Conservation (phyloP, 2,888 invertebrate species). For the Beris morrisii region DNA sequence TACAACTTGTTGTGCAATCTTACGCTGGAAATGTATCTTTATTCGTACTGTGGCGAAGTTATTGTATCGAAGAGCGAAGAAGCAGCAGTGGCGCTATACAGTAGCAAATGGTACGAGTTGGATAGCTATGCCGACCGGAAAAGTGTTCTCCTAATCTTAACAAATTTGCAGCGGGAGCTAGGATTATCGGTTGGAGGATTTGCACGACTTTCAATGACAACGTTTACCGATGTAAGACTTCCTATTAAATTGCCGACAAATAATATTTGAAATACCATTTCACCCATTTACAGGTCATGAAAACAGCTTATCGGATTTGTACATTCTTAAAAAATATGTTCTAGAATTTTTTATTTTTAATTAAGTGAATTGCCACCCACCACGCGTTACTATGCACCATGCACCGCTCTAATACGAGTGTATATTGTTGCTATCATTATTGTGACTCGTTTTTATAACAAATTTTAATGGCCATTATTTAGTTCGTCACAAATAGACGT, state of each 20-base stretch:
- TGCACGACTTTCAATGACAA: constrained; percentile 8
- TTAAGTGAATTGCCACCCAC: too few species aligned
- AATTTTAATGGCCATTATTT: too few species aligned
- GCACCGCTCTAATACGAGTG: too few species aligned
- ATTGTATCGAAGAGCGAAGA: constrained; percentile 17
- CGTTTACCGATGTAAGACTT: constrained; percentile 8
- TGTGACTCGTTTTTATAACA: too few species aligned
- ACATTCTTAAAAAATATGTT: constrained; percentile 16
- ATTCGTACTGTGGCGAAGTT: constrained; percentile 12
- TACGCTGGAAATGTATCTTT: constrained; percentile 17
- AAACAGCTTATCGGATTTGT: constrained; percentile 16
- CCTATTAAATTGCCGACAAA: neutral
- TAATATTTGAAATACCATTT: neutral
- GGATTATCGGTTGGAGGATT: constrained; percentile 18
- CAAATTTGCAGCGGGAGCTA: constrained; percentile 7
- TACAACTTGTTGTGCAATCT: constrained; percentile 15
- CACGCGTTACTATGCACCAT: too few species aligned
- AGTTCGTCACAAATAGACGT: too few species aligned
- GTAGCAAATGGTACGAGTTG: constrained; percentile 18
- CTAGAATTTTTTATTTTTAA: neutral
- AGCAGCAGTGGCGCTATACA: constrained; percentile 7
- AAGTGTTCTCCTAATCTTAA: constrained; percentile 5
- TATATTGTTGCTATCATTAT: too few species aligned
- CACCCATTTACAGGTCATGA: constrained; percentile 16
- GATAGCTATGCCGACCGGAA: constrained; percentile 2